Conservation (phyloP, 2,888 invertebrate species). For the Sclerodermus sp. region DNA sequence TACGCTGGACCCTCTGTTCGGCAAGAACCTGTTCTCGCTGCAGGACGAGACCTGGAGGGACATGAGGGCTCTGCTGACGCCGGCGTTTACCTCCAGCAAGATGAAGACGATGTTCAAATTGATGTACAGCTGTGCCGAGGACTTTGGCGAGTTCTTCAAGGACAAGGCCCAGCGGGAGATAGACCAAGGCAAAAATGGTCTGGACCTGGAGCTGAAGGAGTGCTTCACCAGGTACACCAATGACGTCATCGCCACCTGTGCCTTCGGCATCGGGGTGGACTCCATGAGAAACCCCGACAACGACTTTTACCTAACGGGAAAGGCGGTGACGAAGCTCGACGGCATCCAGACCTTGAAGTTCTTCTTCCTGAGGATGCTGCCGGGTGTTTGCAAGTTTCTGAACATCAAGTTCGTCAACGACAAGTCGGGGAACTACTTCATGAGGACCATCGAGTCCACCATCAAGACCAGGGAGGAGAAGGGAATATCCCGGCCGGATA, state of each 20-base stretch:
- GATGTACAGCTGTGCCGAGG: slow-evolving; percentile 50
- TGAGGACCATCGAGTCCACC: slow-evolving; percentile 21
- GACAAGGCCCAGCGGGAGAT: slow-evolving; percentile 16
- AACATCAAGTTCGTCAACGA: slow-evolving; percentile 19
- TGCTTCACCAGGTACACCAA: slow-evolving; percentile 34
- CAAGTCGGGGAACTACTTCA: slow-evolving; percentile 22
- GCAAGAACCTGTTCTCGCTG: slow-evolving; percentile 29
- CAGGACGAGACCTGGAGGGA: slow-evolving; percentile 60
- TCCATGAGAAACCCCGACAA: slow-evolving; percentile 42
- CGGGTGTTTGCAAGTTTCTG: slow-evolving; percentile 11
- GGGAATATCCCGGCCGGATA: slow-evolving; percentile 58
- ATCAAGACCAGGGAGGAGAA: slow-evolving; percentile 31
- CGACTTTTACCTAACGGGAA: slow-evolving; percentile 40
- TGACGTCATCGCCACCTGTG: slow-evolving; percentile 43
- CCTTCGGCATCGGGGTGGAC: slow-evolving; percentile 42
- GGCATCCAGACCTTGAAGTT: slow-evolving; percentile 16
- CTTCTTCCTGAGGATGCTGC: slow-evolving; percentile 16
- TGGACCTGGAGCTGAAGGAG: slow-evolving; percentile 43
- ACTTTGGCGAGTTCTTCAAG: slow-evolving; percentile 37
- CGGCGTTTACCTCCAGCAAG: slow-evolving; percentile 64
- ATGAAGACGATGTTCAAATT: slow-evolving; percentile 62
- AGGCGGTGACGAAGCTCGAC: slow-evolving; percentile 20
- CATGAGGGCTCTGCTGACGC: slow-evolving; percentile 60
- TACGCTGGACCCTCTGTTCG: slow-evolving; percentile 27
- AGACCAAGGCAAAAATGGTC: neutral